Base-by-base conservation (phyloP, 2,113 vertebrate genomes). In the Ifrita kowaldi region DNA sequence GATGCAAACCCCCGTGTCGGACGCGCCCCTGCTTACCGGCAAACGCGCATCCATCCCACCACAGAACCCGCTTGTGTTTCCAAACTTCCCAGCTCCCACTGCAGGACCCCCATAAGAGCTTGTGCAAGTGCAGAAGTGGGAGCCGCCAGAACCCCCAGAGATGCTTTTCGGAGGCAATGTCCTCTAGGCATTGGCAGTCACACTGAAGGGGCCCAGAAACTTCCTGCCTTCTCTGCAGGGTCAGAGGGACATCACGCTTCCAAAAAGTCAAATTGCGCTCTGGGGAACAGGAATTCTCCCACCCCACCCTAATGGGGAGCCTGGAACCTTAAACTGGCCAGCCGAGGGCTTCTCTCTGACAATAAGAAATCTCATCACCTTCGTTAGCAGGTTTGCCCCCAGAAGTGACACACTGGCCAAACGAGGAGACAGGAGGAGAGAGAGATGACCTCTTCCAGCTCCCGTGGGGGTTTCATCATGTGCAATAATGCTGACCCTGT, bases 61-160 rank as follows among this genome's bases (percentile, higher is more conserved):
- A 11, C 47, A 7, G n/a, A 41, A 11, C 3, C 19, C 17, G 0
- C 32, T 10, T 0, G 23, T 22, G 6, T 13, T 52, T 20, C 41
- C 68, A 11, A 20, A 41, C 41, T 52, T 64, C 76, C 24, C 74
- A 10, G 68, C 3, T 8, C 59, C 71, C 53, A 0, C 47, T 3
- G 65, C 30, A 22, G 42, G 11, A 44, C 9, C 6, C 17, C n/a
- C 8, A 0, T 4, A 27, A 33, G 65, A 27, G 11, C 6, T 39
- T 23, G 6, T 19, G n/a, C 44, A 12, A 32, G 37, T 6, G 59
- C 55, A 63, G 57, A 50, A 47, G 37, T 20, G 37, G 17, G 47
- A 82, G 26, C 28, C 0, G 9, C 30, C 44, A 3, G 52, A 37
- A 11, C 10, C 2, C 47, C 8, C 21, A 2, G 68, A 19, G 63